Percentiles rank a stretch among this genome's conserved stretches.
phyloP scores from a whole-genome alignment of 2,113 vertebrate species.

The Ceuthmochares aereus region DNA sequence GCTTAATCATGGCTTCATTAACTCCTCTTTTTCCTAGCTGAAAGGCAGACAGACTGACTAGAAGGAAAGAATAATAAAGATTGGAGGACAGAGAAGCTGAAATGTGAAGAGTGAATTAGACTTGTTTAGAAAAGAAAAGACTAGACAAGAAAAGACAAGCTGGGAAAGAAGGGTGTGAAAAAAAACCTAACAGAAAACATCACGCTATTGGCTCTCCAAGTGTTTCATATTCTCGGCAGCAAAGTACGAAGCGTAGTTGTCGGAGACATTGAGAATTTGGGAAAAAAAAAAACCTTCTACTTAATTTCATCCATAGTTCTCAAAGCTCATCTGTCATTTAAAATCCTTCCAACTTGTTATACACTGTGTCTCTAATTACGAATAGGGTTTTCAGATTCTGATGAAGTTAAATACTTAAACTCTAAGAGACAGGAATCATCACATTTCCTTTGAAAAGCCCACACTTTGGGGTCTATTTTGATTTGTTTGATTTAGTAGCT shows the following conservation, averaged over 20 bases:
- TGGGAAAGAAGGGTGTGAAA: conserved; percentile 73
- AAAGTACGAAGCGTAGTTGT: conserved; percentile 2
- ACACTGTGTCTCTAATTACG: background rate
- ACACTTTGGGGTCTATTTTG: conserved; percentile 23
- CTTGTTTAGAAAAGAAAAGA: conserved; percentile 52
- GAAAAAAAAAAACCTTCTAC: background rate
- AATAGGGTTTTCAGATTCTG: conserved; percentile 16
- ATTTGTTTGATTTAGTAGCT: conserved; percentile 41
- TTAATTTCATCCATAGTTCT: conserved; percentile 27
- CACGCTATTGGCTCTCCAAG: background rate
- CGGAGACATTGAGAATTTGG: conserved; percentile 13
- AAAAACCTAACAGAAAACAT: conserved; percentile 33
- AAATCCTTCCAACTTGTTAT: conserved; percentile 15
- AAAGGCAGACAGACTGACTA: conserved; percentile 6
- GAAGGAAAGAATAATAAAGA: conserved; percentile 33
- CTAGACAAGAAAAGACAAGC: conserved; percentile 67
- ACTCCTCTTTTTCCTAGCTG: conserved; percentile 43
- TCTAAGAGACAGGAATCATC: background rate
- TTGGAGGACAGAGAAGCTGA: conserved; percentile 27
- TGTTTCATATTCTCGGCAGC: conserved; percentile 42
- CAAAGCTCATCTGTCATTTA: conserved; percentile 41
- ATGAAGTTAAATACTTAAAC: conserved; percentile 19
- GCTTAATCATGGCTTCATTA: conserved; percentile 68
- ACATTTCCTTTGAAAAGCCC: conserved; percentile 8
- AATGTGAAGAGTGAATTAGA: conserved; percentile 29